phyloP scores from a whole-genome alignment of 1,140 invertebrate species.

The Calliopsis andreniformis region DNA sequence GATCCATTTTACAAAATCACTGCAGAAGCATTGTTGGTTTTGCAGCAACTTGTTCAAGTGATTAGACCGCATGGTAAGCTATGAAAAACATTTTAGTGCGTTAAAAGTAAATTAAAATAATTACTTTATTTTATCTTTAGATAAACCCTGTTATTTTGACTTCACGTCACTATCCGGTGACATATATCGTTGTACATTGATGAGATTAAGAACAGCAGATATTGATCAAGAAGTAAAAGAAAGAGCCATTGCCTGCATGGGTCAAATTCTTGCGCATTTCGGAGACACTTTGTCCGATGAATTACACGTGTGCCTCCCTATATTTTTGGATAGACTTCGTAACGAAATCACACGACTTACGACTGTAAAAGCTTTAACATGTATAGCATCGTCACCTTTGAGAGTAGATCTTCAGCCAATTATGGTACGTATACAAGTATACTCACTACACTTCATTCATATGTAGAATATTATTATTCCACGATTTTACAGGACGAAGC shows the following conservation, averaged over 20 bases:
- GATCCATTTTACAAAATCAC: slow-evolving; percentile 99
- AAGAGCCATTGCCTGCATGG: slow-evolving; percentile 98
- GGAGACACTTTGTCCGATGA: slow-evolving; percentile 90
- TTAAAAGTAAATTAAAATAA: not conserved
- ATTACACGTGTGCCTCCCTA: slow-evolving; percentile 92
- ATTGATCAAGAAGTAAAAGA: slow-evolving; percentile 99
- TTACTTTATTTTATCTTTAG: slow-evolving; percentile 59
- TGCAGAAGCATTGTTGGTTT: slow-evolving; percentile 94
- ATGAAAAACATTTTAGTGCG: not conserved
- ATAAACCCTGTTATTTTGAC: slow-evolving; percentile 86
- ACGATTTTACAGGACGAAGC: slow-evolving; percentile 87
- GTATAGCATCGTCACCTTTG: slow-evolving; percentile 95
- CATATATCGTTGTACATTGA: slow-evolving; percentile 93
- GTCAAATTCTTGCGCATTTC: slow-evolving; percentile 95
- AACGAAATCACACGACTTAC: slow-evolving; percentile 99
- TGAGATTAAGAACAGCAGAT: slow-evolving; percentile 95
- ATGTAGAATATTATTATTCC: not conserved
- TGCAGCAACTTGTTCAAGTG: slow-evolving; percentile 97
- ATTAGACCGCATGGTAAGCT: slow-evolving; percentile 91
- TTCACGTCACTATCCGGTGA: slow-evolving; percentile 89
- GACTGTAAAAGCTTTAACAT: slow-evolving; percentile 97
- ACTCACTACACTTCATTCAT: not conserved
- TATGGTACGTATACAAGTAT: slow-evolving; percentile 82
- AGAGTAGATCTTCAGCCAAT: slow-evolving; percentile 93
- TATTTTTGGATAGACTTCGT: slow-evolving; percentile 95